These are phyloP conservation scores for Eira barbara DNA, from an alignment of 2,113 vertebrate genomes.

Conservation along the genomic window DNA sequence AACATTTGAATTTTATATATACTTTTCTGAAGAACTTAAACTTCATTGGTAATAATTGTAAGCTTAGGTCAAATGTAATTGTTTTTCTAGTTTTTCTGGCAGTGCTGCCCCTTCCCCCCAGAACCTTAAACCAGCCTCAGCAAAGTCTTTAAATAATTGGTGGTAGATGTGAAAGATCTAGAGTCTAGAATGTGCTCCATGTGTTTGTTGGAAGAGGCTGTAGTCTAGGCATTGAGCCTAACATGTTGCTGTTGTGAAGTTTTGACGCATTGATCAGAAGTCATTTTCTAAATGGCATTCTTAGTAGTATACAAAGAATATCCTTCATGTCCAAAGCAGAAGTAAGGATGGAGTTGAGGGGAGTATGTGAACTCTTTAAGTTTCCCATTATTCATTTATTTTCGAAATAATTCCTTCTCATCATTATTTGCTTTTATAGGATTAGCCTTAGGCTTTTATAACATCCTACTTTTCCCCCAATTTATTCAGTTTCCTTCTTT, in stretches of 20 bases:
- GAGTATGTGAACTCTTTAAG: not conserved
- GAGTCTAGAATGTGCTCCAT: not conserved
- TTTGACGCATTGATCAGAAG: not conserved
- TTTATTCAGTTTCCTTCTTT: constrained; percentile 51
- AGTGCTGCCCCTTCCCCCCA: not conserved
- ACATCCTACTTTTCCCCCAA: constrained; percentile 32
- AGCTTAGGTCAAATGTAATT: not conserved
- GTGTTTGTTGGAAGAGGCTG: constrained; percentile 18
- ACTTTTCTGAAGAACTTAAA: constrained; percentile 20
- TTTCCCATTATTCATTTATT: constrained; percentile 51
- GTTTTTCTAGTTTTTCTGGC: constrained; percentile 1
- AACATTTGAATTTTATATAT: constrained; percentile 17
- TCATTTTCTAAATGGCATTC: constrained; percentile 39
- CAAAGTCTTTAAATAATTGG: constrained; percentile 3
- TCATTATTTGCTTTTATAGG: constrained; percentile 47
- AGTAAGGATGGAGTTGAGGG: not conserved
- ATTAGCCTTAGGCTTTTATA: constrained; percentile 26
- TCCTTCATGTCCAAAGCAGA: not conserved
- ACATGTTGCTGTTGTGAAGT: constrained; percentile 4
- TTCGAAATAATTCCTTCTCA: constrained; percentile 47
- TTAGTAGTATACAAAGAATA: not conserved
- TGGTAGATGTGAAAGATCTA: not conserved
- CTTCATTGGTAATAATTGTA: not conserved
- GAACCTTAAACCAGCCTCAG: not conserved
- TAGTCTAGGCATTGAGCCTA: not conserved